Evolutionary conservation across 2,113 vertebrate species (phyloP), one percentile per base, ranked within the genome.

Genomic region (Peromyscus leucopus): DNA sequence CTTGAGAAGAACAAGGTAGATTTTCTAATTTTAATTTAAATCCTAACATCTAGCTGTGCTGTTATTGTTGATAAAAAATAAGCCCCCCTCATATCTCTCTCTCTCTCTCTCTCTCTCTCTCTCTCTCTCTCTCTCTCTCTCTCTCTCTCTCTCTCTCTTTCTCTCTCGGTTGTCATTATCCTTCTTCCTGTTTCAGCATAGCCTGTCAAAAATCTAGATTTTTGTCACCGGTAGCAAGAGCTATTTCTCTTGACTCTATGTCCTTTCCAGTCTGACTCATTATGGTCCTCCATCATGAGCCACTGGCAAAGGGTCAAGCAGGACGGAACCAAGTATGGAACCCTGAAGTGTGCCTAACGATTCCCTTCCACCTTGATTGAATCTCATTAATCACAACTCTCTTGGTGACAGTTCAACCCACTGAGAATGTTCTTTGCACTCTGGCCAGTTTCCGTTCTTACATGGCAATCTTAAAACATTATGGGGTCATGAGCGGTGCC

Each of bases 191-290:
- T 93, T 96, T 95, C 59, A 78, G 51, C 39, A 72, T 21, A 89
- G 84, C 46, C 59, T 94, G 91, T 91, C 96, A 98, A 89, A 92
- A 92, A 67, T 85, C 67, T 93, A 79, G 75, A 93, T 69, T 95
- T 95, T 95, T 87, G 33, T 95, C 74, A 65, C 80, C 90, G 83
- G 48, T 96, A 88, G 65, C 75, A 39, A 90, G 86, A 91, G 87
- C 89, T 95, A 82, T 80, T 69, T 59, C 74, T 93, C 59, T 22
- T 1, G 33, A 90, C 42, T 88, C 94, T 79, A 85, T 93, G 92
- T 95, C 79, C 89, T 94, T 79, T 75, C 78, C 84, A 95, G n/a
- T 75, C 88, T 88, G 69, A 84, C 93, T 88, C 90, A 93, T 87
- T 79, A 85, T 93, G 84, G 92, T 95, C 90, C 63, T 71, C 16